phyloP scores from a whole-genome alignment of 2,797 vertebrate species.

The Anguilla megastoma region DNA sequence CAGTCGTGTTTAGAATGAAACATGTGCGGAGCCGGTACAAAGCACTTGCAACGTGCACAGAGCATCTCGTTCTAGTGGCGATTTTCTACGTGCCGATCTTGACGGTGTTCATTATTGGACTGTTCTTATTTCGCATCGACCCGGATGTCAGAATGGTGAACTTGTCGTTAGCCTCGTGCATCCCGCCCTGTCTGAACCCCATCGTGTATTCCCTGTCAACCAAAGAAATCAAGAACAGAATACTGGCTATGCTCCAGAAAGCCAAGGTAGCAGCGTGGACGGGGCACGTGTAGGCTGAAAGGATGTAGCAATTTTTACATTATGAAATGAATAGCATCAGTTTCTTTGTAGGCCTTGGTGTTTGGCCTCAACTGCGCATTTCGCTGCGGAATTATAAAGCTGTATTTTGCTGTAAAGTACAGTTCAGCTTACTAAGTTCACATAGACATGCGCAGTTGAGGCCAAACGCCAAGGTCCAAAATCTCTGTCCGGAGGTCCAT shows the following conservation, averaged over 20 bases:
- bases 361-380: no score
- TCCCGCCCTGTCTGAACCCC: slow-evolving; percentile 67
- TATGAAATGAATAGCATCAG: no score
- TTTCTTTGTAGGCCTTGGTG: no score
- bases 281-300: neutral
- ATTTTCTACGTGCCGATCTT: slow-evolving; percentile 65
- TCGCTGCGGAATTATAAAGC: no score
- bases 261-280: slow-evolving; percentile 8
- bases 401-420: no score
- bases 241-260: slow-evolving; percentile 44
- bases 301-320: neutral
- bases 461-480: no score
- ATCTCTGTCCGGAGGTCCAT: no score
- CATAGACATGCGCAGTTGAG: no score
- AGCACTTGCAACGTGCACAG: slow-evolving; percentile 63
- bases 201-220: slow-evolving; percentile 69
- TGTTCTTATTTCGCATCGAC: slow-evolving; percentile 52
- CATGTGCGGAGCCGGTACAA: slow-evolving; percentile 57
- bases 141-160: slow-evolving; percentile 60
- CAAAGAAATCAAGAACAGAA: slow-evolving; percentile 59
- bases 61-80: slow-evolving; percentile 64
- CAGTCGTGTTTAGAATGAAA: slow-evolving; percentile 66
- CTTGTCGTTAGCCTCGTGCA: slow-evolving; percentile 64
- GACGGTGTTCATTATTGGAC: slow-evolving; percentile 54
- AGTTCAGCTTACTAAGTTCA: no score